phyloP scores from a whole-genome alignment of 2,797 vertebrate genomes.

The Taenioides sp. region DNA sequence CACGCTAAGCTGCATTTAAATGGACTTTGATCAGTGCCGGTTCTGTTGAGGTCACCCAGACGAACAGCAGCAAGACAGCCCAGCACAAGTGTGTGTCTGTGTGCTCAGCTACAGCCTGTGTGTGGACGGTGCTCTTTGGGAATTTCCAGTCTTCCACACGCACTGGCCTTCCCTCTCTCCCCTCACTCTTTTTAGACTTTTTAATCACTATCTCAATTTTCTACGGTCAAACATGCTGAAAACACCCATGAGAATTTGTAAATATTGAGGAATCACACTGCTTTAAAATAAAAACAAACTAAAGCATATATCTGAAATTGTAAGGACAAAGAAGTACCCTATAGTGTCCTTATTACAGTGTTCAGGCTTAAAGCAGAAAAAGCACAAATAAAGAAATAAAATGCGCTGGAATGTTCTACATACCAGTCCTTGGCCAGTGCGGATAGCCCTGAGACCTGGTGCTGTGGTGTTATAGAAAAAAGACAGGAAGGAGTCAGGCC shows the following conservation, averaged over 20 bases:
- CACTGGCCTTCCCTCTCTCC: slow-evolving; percentile 49
- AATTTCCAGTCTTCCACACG: slow-evolving; percentile 72
- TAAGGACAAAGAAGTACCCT: background rate
- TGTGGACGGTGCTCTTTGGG: slow-evolving; percentile 64
- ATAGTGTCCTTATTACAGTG: background rate
- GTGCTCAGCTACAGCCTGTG: slow-evolving; percentile 56
- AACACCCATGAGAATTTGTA: slow-evolving; percentile 13
- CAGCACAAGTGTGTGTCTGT: slow-evolving; percentile 51
- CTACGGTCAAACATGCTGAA: slow-evolving; percentile 52
- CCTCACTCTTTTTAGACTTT: slow-evolving; percentile 55
- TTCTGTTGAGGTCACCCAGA: slow-evolving; percentile 61
- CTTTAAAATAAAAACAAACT: slow-evolving; percentile 39
- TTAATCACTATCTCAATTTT: slow-evolving; percentile 52
- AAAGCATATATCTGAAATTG: background rate
- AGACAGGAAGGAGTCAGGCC: slow-evolving; percentile 59
- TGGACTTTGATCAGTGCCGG: slow-evolving; percentile 48
- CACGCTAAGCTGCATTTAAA: slow-evolving; percentile 42
- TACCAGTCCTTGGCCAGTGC: slow-evolving; percentile 27
- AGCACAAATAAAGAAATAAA: slow-evolving; percentile 7
- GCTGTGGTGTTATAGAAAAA: slow-evolving; percentile 34
- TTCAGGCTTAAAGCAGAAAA: slow-evolving; percentile 4
- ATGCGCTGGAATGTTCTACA: slow-evolving; percentile 29
- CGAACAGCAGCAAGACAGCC: slow-evolving; percentile 32
- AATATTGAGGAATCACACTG: background rate
- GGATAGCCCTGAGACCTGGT: slow-evolving; percentile 24